Evolutionary conservation across 2,113 vertebrate species (phyloP).

Genomic region (Zosterops pallidus): DNA sequence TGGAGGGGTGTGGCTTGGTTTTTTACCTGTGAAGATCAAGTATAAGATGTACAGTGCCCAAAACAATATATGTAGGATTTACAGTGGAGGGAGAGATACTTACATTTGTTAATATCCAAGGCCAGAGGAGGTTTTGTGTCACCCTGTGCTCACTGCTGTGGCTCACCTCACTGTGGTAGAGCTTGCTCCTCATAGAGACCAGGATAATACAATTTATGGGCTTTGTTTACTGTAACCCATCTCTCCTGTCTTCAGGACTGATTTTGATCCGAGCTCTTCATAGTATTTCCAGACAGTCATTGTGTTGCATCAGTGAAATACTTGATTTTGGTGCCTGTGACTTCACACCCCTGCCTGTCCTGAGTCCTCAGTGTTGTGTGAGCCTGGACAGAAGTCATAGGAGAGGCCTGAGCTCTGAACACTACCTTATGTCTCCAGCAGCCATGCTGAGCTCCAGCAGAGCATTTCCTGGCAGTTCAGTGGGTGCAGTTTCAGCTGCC

Average conservation of each 20-base stretch:
- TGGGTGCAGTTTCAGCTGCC: slow-evolving; percentile 20
- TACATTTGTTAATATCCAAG: background rate
- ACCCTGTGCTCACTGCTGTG: background rate
- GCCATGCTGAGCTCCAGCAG: background rate
- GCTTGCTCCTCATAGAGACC: fast-evolving
- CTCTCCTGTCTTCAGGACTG: background rate
- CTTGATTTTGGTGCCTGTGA: background rate
- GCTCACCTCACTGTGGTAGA: background rate
- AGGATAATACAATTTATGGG: background rate
- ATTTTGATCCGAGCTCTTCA: background rate
- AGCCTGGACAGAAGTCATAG: background rate
- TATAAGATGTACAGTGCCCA: background rate
- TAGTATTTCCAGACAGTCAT: background rate
- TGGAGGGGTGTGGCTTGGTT: fast-evolving
- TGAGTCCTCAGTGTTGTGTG: background rate
- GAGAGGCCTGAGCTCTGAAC: background rate
- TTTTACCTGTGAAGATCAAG: background rate
- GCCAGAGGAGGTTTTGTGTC: background rate
- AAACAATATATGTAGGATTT: background rate
- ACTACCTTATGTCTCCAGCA: slow-evolving; percentile 28
- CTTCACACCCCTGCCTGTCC: background rate
- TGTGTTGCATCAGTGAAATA: background rate
- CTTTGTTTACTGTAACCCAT: background rate
- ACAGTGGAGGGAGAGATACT: background rate
- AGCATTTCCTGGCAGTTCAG: background rate